Base-by-base conservation (phyloP, 2,888 invertebrate species). In the Pseudococcus viburni region DNA sequence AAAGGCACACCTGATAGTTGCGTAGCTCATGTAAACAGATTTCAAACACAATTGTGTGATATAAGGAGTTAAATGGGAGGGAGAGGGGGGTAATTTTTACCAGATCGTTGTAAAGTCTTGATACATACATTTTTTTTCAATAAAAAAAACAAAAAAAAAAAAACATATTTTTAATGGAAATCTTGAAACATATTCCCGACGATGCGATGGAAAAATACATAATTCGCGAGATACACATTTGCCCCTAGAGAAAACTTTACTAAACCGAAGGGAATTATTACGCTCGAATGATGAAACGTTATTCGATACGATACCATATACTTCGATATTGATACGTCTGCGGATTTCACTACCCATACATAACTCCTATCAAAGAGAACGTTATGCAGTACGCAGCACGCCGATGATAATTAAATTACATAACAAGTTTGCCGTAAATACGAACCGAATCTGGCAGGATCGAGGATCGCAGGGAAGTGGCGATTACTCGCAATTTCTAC, bases 381-480 rank as follows among this genome's bases (percentile, higher is more conserved):
- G 64, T 8, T 64, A 64, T 64, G 51, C 51, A 64, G 64, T 6
- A 64, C 12, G 51, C 64, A 19, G 64, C 8, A 64, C 64, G 11
- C 64, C 19, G 39, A 39, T 26, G 77, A 39, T 77, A 77, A 77
- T 77, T 26, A 77, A 77, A 77, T 77, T 39, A 33, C 26, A 26
- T 77, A 39, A 77, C 17, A 17, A 77, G 77, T 77, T 77, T 15
- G 77, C 77, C 77, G 77, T 39, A 39, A 77, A 77, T 77, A 77
- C 12, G 15, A 33, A 33, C 26, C 26, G 26, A 33, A 33, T 33
- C 1, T 12, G 17, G 51, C 51, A 5, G 51, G 5, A 15, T 51
- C 17, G 51, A 17, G 17, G 51, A 15, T 4, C 51, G 51, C 51
- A 15, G 51, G 12, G 51, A 51, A 77, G 39, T 33, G 64, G 22